Evolutionary conservation across 2,797 vertebrate species (phyloP).

Genomic region (Poecilia picta): DNA sequence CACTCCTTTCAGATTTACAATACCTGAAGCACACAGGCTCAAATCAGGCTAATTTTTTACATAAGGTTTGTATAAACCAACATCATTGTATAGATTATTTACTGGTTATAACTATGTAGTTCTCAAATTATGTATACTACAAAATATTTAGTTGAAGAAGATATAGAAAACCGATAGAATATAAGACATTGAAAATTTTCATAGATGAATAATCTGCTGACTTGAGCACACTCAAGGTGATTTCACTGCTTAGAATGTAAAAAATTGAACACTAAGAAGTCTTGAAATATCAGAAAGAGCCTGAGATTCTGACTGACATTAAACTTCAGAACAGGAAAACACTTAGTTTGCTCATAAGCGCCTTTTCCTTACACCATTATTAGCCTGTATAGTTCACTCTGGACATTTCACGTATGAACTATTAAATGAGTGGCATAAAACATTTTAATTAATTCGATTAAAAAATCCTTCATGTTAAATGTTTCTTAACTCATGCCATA

Average conservation of each 20-base stretch:
- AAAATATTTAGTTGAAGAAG: neutral
- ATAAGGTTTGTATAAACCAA: neutral
- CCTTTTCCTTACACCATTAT: neutral
- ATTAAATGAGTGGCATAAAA: neutral
- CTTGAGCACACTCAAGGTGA: neutral
- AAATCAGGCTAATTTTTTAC: neutral
- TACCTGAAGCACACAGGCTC: neutral
- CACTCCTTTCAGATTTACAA: neutral
- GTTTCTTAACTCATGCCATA: neutral
- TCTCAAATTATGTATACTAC: neutral
- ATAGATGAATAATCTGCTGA: neutral
- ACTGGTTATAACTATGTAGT: neutral
- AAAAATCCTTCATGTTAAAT: neutral
- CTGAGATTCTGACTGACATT: constrained; percentile 16
- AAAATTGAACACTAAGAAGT: constrained; percentile 4
- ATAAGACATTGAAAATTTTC: neutral
- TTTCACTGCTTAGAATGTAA: constrained; percentile 8
- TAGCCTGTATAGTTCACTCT: neutral
- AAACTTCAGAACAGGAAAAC: no score
- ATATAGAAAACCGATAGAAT: neutral
- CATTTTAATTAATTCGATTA: neutral
- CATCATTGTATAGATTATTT: neutral
- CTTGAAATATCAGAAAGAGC: constrained; percentile 15
- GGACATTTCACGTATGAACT: neutral
- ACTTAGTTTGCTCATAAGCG: no score